Conservation (phyloP, 2,113 vertebrate genomes). For the Mixornis gularis region DNA sequence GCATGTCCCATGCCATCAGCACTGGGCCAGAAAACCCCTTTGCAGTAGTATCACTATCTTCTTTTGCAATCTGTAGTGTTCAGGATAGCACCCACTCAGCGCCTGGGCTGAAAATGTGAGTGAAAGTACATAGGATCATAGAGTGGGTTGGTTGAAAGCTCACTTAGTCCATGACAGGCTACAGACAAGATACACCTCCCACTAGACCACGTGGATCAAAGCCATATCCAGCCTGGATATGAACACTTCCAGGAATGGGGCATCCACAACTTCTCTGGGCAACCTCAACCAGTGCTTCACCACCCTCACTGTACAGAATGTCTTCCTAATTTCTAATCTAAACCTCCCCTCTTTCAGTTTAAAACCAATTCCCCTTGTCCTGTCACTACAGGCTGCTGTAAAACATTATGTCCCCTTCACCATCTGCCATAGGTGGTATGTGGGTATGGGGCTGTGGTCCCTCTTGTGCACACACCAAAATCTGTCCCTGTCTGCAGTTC, state of each 20-base stretch:
- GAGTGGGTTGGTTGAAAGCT: background rate
- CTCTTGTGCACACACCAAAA: background rate
- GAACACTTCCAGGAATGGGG: background rate
- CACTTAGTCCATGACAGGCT: background rate
- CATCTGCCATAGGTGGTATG: background rate
- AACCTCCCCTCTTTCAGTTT: background rate
- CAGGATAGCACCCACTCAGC: background rate
- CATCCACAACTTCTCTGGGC: background rate
- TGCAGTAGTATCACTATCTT: background rate
- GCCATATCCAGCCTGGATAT: background rate
- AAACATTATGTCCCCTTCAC: background rate
- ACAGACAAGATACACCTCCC: background rate
- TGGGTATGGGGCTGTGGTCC: rapidly evolving
- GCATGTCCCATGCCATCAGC: background rate
- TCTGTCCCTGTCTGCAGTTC: background rate
- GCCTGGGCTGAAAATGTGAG: background rate
- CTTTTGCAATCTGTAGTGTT: background rate
- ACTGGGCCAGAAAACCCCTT: background rate
- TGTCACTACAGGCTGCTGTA: background rate
- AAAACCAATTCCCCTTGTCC: background rate
- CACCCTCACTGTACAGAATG: background rate
- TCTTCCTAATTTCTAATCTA: background rate
- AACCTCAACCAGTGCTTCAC: background rate
- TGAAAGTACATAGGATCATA: background rate
- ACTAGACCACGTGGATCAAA: background rate